phyloP scores from a whole-genome alignment of 2,888 invertebrate genomes.

The Amorpha juglandis region DNA sequence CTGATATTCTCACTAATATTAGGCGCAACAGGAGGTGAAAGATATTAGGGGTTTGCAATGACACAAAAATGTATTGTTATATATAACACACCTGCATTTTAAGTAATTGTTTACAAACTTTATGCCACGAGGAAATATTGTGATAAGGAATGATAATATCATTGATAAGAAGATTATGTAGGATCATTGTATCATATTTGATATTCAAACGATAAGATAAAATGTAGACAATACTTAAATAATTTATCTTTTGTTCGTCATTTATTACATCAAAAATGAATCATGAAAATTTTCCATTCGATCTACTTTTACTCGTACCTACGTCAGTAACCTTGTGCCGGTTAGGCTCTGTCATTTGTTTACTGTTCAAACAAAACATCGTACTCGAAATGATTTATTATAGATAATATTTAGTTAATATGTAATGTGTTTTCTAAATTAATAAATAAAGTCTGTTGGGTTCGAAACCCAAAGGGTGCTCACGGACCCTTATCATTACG shows the following conservation, averaged over 20 bases:
- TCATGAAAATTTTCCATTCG: conserved; percentile 29
- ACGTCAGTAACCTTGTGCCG: background rate
- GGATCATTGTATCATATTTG: conserved; percentile 32
- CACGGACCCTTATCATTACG: no score
- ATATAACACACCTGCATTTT: background rate
- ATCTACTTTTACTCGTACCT: background rate
- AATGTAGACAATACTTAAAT: background rate
- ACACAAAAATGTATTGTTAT: background rate
- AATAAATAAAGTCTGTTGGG: no score
- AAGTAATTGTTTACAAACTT: conserved; percentile 35
- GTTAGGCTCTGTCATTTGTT: no score
- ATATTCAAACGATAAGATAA: conserved; percentile 25
- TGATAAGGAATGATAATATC: conserved; percentile 40
- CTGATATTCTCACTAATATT: no score
- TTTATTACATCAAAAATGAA: conserved; percentile 26
- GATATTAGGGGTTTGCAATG: conserved; percentile 3
- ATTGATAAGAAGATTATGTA: conserved; percentile 45
- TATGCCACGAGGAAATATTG: conserved; percentile 43
- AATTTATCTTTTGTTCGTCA: background rate
- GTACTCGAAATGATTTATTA: background rate
- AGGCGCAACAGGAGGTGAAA: background rate
- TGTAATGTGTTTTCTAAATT: no score
- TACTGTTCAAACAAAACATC: background rate
- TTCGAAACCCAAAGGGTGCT: no score
- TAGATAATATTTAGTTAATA: no score